Evolutionary conservation across 2,888 invertebrate genomes (phyloP).

Genomic region (Lepidocyrtoides sp.): DNA sequence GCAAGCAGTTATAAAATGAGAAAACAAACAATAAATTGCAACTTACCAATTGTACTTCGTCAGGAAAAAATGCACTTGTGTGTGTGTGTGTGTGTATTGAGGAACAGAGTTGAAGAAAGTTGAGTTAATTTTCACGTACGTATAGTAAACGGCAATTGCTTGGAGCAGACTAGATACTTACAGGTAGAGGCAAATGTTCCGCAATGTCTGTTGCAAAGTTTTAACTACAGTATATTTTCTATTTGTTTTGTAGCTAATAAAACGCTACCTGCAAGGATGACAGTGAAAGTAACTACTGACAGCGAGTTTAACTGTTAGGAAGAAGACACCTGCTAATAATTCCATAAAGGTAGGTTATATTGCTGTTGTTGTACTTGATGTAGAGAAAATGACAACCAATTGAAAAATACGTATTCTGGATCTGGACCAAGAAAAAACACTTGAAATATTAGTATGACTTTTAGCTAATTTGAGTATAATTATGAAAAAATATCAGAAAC

Average conservation of each 20-base stretch:
- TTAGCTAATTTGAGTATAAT: no score
- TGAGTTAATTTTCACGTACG: neutral
- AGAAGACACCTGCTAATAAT: neutral
- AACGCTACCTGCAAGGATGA: no score
- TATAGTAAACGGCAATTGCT: neutral
- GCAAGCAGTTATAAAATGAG: no score
- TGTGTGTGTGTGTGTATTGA: no score
- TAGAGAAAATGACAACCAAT: neutral
- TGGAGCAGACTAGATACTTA: neutral
- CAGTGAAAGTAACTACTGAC: neutral
- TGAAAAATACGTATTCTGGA: neutral
- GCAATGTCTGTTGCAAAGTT: neutral
- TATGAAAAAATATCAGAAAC: neutral
- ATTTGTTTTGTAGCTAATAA: no score
- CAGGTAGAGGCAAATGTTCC: neutral
- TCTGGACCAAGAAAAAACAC: no score
- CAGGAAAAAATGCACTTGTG: constrained; percentile 16
- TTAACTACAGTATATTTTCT: neutral
- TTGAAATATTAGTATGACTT: no score
- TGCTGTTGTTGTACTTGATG: neutral
- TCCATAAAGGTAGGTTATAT: neutral
- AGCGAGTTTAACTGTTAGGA: neutral
- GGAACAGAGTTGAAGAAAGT: neutral
- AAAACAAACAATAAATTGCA: no score
- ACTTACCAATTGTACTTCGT: constrained; percentile 36